phyloP scores from a whole-genome alignment of 2,797 vertebrate genomes.

The Sebastes aleutianus region DNA sequence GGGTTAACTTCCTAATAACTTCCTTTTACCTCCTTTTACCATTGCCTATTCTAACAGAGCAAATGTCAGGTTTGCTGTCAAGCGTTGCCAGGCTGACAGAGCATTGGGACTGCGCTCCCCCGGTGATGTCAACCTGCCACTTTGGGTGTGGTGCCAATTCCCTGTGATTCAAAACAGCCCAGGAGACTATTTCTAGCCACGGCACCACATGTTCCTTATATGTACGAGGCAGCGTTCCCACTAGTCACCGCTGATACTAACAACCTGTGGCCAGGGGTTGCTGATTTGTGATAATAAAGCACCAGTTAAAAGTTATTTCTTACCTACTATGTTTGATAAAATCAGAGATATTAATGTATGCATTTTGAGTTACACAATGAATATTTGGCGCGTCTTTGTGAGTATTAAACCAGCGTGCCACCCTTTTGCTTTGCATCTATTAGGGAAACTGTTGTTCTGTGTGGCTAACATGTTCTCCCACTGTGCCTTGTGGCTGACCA shows the following conservation, averaged over 20 bases:
- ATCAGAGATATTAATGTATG: background rate
- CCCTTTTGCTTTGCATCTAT: background rate
- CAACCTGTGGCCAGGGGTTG: conserved; percentile 7
- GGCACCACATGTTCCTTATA: conserved; percentile 38
- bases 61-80: conserved; percentile 15
- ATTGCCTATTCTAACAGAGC: background rate
- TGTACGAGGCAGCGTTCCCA: background rate
- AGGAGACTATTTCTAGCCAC: conserved; percentile 54
- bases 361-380: background rate
- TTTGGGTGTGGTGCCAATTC: conserved; percentile 61
- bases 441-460: conserved; percentile 45
- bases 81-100: conserved; percentile 39
- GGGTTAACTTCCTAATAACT: no score
- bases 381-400: background rate
- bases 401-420: background rate
- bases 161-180: conserved; percentile 53
- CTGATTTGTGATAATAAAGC: background rate
- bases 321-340: background rate
- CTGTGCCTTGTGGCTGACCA: conserved; percentile 28
- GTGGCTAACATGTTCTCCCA: conserved; percentile 45
- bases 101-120: conserved; percentile 35
- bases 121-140: conserved; percentile 59
- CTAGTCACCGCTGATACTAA: background rate
- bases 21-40: no score
- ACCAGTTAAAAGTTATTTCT: background rate